Conservation (phyloP, 2,888 invertebrate species). For the Gymnosoma rotundatum region DNA sequence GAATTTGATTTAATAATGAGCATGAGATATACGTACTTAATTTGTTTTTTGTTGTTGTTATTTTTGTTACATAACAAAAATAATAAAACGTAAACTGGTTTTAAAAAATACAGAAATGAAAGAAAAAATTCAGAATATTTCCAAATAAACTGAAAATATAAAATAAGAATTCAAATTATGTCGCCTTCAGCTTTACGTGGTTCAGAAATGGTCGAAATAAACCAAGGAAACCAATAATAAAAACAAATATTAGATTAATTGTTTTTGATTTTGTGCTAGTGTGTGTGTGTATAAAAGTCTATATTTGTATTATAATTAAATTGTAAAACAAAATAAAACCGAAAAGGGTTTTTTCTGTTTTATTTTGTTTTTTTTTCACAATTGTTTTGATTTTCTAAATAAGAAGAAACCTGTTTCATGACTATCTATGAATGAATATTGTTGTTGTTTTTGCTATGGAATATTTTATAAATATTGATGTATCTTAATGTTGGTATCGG, state of each 20-base stretch:
- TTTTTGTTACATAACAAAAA: slow-evolving; percentile 54
- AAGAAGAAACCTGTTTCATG: slow-evolving; percentile 50
- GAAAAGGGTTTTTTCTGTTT: slow-evolving; percentile 30
- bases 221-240: slow-evolving; percentile 12
- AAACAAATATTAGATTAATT: slow-evolving; percentile 51
- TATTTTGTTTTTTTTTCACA: slow-evolving; percentile 12
- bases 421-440: slow-evolving; percentile 30
- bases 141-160: slow-evolving; percentile 27
- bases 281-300: not conserved
- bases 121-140: slow-evolving; percentile 40
- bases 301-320: slow-evolving; percentile 45
- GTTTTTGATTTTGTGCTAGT: not conserved
- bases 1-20: slow-evolving; percentile 47
- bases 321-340: slow-evolving; percentile 37
- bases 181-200: not conserved
- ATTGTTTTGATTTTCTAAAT: slow-evolving; percentile 20
- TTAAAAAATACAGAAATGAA: slow-evolving; percentile 25
- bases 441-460: not conserved
- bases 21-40: slow-evolving; percentile 7
- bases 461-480: not conserved
- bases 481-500: slow-evolving; percentile 9
- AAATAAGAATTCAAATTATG: not conserved
- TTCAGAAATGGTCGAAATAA: slow-evolving; percentile 46
- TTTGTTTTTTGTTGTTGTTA: slow-evolving; percentile 7
- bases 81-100: slow-evolving; percentile 51